Percentiles rank a stretch among this genome's conserved stretches.
Conservation (phyloP, 2,797 vertebrate species). For the Artibeus lituratus region DNA sequence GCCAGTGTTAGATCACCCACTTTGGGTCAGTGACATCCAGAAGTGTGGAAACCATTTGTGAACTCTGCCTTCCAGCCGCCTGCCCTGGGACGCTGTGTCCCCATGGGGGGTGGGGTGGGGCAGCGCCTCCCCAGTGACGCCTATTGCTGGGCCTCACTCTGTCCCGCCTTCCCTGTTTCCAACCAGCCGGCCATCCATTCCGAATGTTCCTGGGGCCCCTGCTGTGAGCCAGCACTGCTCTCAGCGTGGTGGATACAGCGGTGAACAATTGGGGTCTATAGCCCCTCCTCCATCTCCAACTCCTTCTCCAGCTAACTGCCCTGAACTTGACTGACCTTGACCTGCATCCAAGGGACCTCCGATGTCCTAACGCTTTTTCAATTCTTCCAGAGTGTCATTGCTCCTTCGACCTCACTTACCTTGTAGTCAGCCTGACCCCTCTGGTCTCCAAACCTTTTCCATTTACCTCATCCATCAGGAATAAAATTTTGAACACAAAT, state of each 20-base stretch:
- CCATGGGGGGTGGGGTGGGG: background rate
- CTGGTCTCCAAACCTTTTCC: background rate
- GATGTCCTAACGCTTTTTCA: background rate
- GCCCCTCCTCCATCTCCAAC: accelerated
- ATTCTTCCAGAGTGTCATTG: background rate
- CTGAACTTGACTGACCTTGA: background rate
- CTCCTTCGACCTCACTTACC: background rate
- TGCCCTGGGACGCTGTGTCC: accelerated
- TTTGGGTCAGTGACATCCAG: background rate
- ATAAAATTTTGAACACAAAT: background rate
- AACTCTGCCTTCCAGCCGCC: background rate
- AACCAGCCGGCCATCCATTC: too few relatives aligned
- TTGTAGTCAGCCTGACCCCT: background rate
- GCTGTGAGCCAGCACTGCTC: background rate
- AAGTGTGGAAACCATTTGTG: background rate
- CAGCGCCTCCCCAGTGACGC: too few relatives aligned
- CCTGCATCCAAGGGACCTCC: background rate
- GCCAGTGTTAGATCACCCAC: background rate
- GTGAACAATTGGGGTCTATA: accelerated
- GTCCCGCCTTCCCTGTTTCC: background rate
- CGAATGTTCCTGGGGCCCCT: background rate
- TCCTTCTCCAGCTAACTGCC: background rate
- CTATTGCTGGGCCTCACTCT: background rate
- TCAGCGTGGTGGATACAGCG: background rate
- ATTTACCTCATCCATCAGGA: background rate